These are phyloP conservation scores for Drosophila eohydei DNA, from an alignment of 2,888 invertebrate genomes.

Conservation along the genomic window DNA sequence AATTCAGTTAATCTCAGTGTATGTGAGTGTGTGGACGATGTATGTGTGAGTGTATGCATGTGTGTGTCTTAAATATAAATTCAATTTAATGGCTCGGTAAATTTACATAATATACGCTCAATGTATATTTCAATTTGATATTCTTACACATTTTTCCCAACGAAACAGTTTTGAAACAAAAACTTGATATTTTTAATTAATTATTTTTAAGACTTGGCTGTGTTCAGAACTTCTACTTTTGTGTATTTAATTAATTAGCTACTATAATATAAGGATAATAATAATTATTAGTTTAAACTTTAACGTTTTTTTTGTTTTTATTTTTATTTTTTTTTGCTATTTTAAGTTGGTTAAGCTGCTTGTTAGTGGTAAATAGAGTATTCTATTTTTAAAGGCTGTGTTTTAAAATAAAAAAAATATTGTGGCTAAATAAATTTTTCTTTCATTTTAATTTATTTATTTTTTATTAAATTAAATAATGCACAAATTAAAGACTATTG, in stretches of 20 bases:
- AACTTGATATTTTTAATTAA: slow-evolving; percentile 33
- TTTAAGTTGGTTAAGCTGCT: slow-evolving; percentile 72
- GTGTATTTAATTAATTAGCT: slow-evolving; percentile 64
- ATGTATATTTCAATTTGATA: slow-evolving; percentile 62
- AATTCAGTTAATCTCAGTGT: slow-evolving; percentile 49
- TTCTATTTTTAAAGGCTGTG: slow-evolving; percentile 51
- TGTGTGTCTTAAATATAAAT: slow-evolving; percentile 80
- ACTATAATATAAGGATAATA: slow-evolving; percentile 60
- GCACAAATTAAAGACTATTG: slow-evolving; percentile 68
- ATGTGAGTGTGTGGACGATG: slow-evolving; percentile 62
- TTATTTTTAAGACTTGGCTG: slow-evolving; percentile 27
- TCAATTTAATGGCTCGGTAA: slow-evolving; percentile 85
- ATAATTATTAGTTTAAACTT: slow-evolving; percentile 67
- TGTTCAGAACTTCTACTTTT: slow-evolving; percentile 51
- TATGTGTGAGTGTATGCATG: slow-evolving; percentile 58
- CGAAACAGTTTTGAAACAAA: slow-evolving; percentile 53
- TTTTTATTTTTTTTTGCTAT: slow-evolving; percentile 42
- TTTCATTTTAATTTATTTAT: slow-evolving; percentile 17
- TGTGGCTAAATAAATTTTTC: slow-evolving; percentile 19
- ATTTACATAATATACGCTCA: slow-evolving; percentile 77
- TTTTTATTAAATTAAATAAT: slow-evolving; percentile 73
- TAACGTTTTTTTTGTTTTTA: slow-evolving; percentile 52
- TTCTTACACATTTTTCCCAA: slow-evolving; percentile 48
- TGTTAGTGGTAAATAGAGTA: slow-evolving; percentile 65
- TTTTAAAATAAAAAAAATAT: slow-evolving; percentile 24